Evolutionary conservation across 2,888 invertebrate genomes (phyloP).

Genomic region (Drosophila suboccidentalis): DNA sequence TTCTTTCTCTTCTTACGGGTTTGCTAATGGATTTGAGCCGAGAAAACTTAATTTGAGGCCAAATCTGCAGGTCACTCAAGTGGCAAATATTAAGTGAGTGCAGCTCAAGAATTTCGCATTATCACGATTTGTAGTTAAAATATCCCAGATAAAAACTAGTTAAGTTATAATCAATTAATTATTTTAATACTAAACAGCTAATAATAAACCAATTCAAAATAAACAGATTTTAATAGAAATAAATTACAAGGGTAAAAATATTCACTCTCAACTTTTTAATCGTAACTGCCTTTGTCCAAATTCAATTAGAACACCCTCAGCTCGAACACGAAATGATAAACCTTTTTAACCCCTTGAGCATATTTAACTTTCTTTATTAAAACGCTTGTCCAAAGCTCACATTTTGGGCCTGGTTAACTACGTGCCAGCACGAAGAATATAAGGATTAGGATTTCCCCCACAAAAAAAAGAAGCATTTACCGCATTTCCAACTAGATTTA

Average conservation of each 20-base stretch:
- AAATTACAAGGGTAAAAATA: neutral
- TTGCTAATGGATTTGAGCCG: conserved; percentile 59
- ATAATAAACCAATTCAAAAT: neutral
- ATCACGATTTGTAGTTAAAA: conserved; percentile 15
- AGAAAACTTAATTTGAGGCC: conserved; percentile 63
- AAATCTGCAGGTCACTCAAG: conserved; percentile 36
- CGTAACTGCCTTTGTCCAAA: neutral
- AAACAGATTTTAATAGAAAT: neutral
- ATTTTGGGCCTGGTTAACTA: conserved; percentile 21
- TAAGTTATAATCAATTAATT: too few species aligned
- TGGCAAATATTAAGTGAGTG: conserved; percentile 49
- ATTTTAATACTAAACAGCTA: neutral
- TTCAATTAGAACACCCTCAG: neutral
- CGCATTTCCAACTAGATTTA: conserved; percentile 23
- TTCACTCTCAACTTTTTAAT: neutral
- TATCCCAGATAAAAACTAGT: neutral
- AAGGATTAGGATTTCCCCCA: conserved; percentile 44
- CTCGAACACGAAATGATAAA: neutral
- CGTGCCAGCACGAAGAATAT: conserved; percentile 48
- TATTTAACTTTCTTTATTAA: conserved; percentile 14
- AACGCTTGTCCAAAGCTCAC: neutral
- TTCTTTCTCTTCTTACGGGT: conserved; percentile 11
- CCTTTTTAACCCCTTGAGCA: neutral
- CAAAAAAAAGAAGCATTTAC: conserved; percentile 30
- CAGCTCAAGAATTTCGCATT: conserved; percentile 1